These are phyloP conservation scores for Xylophagus ater DNA, from an alignment of 2,888 invertebrate species.

Conservation along the genomic window DNA sequence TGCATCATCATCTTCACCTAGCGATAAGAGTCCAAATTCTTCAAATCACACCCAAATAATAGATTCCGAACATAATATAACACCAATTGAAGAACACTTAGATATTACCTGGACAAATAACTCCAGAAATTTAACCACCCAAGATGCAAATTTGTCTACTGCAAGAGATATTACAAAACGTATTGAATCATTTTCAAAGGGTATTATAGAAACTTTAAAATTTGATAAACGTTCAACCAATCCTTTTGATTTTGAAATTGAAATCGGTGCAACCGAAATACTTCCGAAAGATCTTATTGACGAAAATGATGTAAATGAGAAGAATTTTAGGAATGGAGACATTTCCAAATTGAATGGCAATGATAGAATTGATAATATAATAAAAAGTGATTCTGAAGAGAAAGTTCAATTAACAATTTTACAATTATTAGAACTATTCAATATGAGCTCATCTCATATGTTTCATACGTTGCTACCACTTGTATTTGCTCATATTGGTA, in stretches of 20 bases:
- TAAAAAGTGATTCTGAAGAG: slow-evolving; percentile 34
- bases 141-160: slow-evolving; percentile 32
- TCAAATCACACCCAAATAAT: slow-evolving; percentile 40
- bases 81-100: slow-evolving; percentile 40
- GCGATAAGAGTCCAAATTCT: slow-evolving; percentile 44
- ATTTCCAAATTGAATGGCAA: slow-evolving; percentile 36
- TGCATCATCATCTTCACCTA: slow-evolving; percentile 43
- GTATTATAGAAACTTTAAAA: slow-evolving; percentile 39
- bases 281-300: slow-evolving; percentile 33
- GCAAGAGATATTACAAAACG: slow-evolving; percentile 38
- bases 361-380: slow-evolving; percentile 29
- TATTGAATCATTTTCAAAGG: slow-evolving; percentile 39
- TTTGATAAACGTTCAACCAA: slow-evolving; percentile 39
- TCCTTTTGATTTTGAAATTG: slow-evolving; percentile 38
- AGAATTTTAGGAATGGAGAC: slow-evolving; percentile 33
- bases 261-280: slow-evolving; percentile 39
- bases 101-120: slow-evolving; percentile 40
- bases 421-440: slow-evolving; percentile 37
- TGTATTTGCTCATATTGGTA: slow-evolving; percentile 74
- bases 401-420: slow-evolving; percentile 27
- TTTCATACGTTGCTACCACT: slow-evolving; percentile 72
- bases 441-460: slow-evolving; percentile 39
- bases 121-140: slow-evolving; percentile 32
- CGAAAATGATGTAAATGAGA: slow-evolving; percentile 30
- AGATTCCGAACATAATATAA: slow-evolving; percentile 40